phyloP scores from a whole-genome alignment of 2,797 vertebrate genomes.

The Gymnothorax javanicus region DNA sequence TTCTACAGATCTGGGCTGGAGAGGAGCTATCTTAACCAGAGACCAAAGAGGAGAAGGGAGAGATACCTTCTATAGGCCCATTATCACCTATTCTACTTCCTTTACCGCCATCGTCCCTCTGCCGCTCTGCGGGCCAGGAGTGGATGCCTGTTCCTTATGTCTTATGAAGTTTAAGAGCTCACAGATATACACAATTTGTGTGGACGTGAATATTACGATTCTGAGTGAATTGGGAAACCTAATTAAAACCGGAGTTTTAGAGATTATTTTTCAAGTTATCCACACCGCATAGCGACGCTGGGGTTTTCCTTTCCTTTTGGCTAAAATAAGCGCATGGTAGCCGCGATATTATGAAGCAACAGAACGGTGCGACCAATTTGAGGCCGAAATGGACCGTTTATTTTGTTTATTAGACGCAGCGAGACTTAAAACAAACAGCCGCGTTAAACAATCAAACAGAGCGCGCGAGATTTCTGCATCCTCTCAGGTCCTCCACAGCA shows the following conservation, averaged over 20 bases:
- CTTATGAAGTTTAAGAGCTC: background rate
- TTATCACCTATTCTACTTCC: background rate
- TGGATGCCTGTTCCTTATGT: background rate
- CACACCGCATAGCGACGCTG: background rate
- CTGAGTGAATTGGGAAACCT: background rate
- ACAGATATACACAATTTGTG: background rate
- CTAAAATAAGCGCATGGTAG: background rate
- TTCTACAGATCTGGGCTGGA: background rate
- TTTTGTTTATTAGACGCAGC: constrained; percentile 6
- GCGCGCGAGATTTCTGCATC: background rate
- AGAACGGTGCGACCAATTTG: background rate
- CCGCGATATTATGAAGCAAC: background rate
- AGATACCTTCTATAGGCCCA: background rate
- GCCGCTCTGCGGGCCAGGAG: background rate
- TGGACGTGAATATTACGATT: background rate
- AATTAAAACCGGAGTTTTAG: background rate
- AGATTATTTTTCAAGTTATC: background rate
- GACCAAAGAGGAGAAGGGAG: background rate
- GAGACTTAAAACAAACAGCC: constrained; percentile 16
- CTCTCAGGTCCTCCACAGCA: background rate
- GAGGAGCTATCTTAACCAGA: background rate
- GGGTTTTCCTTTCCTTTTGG: background rate
- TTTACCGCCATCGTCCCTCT: background rate
- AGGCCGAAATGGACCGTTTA: background rate
- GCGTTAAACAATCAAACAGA: constrained; percentile 5